phyloP scores from a whole-genome alignment of 2,888 invertebrate species.

The Cylindroiulus punctatus region DNA sequence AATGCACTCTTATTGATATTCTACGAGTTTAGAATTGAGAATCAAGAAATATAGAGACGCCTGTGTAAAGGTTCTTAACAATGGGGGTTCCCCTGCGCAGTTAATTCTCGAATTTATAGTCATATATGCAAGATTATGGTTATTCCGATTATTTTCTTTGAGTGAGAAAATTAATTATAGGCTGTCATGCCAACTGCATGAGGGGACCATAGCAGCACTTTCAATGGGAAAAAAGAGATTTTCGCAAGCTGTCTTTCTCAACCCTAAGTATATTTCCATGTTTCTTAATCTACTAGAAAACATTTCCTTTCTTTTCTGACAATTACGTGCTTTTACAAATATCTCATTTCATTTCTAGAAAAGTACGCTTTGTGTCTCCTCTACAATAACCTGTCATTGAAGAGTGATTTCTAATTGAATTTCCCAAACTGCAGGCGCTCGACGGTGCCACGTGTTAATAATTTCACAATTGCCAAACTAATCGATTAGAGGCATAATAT shows the following conservation, averaged over 20 bases:
- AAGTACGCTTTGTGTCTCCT: background rate
- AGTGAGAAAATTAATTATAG: conserved; percentile 20
- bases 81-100: background rate
- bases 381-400: conserved; percentile 16
- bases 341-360: conserved; percentile 4
- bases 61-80: background rate
- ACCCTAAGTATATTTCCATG: conserved; percentile 53
- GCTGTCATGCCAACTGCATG: conserved; percentile 37
- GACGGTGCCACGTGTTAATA: conserved; percentile 19
- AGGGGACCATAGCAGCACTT: background rate
- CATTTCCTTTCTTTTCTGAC: conserved; percentile 24
- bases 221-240: conserved; percentile 45
- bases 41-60: background rate
- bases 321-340: conserved; percentile 37
- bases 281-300: conserved; percentile 50
- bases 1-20: background rate
- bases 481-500: background rate
- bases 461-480: background rate
- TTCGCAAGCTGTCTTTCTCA: conserved; percentile 39
- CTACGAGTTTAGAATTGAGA: background rate
- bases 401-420: conserved; percentile 30
- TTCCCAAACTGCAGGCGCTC: background rate
- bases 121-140: conserved; percentile 34
- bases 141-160: conserved; percentile 23
- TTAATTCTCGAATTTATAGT: conserved; percentile 29